Evolutionary conservation across 2,888 invertebrate species (phyloP), one percentile per base, ranked within the genome.

Genomic region (Cosmopolites sordidus): DNA sequence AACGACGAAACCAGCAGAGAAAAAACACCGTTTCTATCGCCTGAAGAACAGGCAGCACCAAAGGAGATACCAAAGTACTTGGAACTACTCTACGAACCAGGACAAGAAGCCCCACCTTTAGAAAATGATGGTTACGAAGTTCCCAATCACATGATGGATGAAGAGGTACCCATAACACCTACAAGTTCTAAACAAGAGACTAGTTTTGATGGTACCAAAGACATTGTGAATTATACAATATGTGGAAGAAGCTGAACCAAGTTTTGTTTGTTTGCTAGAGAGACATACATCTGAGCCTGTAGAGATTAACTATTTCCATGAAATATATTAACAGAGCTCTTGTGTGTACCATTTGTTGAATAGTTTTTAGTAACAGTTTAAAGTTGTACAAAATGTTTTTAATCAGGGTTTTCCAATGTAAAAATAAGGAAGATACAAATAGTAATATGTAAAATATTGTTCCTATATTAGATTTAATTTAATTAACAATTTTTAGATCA

Each of bases 71-170:
- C 84, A 0, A 83, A 84, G 64, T 86, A 87, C 69, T 71, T 86
- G 47, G 84, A 86, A 69, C 71, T 86, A 43, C 75, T 85, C 66
- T 83, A 83, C 65, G 82, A 82, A 43, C 65, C 66, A 4, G 67
- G 73, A 14, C 67, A 69, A 58, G 66, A 56, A 22, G 2, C 38
- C 3, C 65, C 68, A 55, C 65, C 66, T 6, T 70, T 74, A 14
- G 73, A 73, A 1, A 72, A 74, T 59, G 83, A 82, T 64, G 84
- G 83, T 1, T 85, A 85, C 69, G 85, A 84, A 72, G 72, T 84
- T 12, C 84, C 84, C 1, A 75, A 81, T 56, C 61, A 63, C 43
- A 60, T 64, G 55, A 29, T 56, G 15, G 17, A 11, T 1, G 56
- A 46, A 44, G 38, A 46, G 22, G 16, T 42, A 46, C 30, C 38